Evolutionary conservation across 1,140 invertebrate genomes (phyloP).

Genomic region (Stenopsyche tienmushanensis): DNA sequence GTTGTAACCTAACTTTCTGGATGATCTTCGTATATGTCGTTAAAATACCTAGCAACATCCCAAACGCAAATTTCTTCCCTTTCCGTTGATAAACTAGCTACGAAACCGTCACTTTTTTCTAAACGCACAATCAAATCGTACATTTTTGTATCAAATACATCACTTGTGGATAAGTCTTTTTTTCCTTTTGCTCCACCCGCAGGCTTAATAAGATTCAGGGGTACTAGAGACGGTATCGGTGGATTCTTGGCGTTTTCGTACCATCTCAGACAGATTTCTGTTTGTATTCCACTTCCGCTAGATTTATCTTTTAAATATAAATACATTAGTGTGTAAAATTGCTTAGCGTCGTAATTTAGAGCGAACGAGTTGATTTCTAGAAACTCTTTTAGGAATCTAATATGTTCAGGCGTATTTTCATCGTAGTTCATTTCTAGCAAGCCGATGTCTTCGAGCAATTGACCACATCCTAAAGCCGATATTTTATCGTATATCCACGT

Average conservation of each 20-base stretch:
- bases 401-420: slow-evolving; percentile 55
- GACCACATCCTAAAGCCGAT: slow-evolving; percentile 63
- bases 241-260: slow-evolving; percentile 51
- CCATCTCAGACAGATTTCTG: slow-evolving; percentile 51
- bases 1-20: too few relatives aligned
- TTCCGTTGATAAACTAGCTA: slow-evolving; percentile 71
- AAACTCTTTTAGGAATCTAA: slow-evolving; percentile 63
- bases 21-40: too few relatives aligned
- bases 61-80: slow-evolving; percentile 78
- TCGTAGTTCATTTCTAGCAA: slow-evolving; percentile 51
- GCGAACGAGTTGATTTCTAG: slow-evolving; percentile 66
- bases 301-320: slow-evolving; percentile 55
- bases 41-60: slow-evolving; percentile 62
- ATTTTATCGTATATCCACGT: slow-evolving; percentile 76
- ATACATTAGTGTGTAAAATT: slow-evolving; percentile 71
- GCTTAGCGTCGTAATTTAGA: slow-evolving; percentile 72
- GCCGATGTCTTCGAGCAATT: slow-evolving; percentile 67
- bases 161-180: slow-evolving; percentile 46
- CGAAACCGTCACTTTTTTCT: slow-evolving; percentile 61
- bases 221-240: slow-evolving; percentile 57
- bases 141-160: slow-evolving; percentile 51
- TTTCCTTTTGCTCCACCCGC: slow-evolving; percentile 45
- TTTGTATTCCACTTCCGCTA: slow-evolving; percentile 45
- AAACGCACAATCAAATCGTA: slow-evolving; percentile 60
- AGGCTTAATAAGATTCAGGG: slow-evolving; percentile 46